A percentile compares a stretch with the other conserved stretches of the same genome.
Conservation (phyloP, 2,113 vertebrate species). For the Eurystomus gularis region DNA sequence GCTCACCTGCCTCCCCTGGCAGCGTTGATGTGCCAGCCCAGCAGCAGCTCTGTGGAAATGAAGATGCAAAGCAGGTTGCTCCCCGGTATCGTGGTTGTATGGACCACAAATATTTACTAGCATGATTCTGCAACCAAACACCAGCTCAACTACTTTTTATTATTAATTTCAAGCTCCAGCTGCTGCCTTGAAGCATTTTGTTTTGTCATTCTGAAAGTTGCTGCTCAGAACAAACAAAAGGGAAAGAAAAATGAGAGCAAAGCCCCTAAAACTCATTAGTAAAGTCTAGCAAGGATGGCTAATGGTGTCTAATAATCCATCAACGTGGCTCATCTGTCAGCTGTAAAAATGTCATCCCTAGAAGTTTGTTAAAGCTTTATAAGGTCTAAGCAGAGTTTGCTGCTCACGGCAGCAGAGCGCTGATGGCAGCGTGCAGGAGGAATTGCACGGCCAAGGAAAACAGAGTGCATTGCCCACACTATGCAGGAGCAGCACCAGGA, state of each 20-base stretch:
- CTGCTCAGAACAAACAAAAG: conserved; percentile 49
- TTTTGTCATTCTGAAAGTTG: conserved; percentile 37
- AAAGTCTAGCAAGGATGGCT: conserved; percentile 33
- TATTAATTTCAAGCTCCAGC: conserved; percentile 73
- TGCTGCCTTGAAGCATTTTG: conserved; percentile 63
- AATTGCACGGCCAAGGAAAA: background rate
- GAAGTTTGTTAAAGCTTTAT: conserved; percentile 33
- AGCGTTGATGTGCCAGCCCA: background rate
- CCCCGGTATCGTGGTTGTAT: accelerated
- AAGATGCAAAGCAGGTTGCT: background rate
- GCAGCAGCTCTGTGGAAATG: background rate
- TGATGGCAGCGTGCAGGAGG: background rate
- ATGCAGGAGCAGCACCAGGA: background rate
- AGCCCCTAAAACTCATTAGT: conserved; percentile 33
- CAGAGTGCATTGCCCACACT: background rate
- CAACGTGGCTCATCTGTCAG: conserved; percentile 39
- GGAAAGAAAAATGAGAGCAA: conserved; percentile 64
- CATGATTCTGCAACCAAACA: background rate
- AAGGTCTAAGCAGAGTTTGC: background rate
- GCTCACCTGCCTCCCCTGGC: background rate
- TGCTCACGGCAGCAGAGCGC: background rate
- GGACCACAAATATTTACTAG: background rate
- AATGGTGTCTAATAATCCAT: conserved; percentile 51
- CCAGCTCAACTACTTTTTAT: conserved; percentile 42
- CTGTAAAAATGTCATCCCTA: conserved; percentile 26